phyloP scores from a whole-genome alignment of 2,888 invertebrate species.

The Meiosimyza decipiens region DNA sequence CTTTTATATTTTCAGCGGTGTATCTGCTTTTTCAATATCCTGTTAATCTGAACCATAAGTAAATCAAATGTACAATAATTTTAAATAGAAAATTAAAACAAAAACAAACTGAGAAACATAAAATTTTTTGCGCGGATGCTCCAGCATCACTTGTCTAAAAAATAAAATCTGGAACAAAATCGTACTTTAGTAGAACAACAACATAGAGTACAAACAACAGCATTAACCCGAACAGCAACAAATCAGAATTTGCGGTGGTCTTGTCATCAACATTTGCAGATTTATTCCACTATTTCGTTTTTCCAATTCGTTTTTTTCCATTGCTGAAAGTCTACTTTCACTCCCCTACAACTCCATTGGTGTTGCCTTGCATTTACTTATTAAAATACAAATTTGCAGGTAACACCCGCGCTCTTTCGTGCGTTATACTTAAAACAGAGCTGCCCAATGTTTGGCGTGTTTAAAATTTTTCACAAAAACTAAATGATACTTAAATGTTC shows the following conservation, averaged over 20 bases:
- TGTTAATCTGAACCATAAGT: too few species aligned
- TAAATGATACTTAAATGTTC: too few species aligned
- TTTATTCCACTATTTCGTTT: conserved; percentile 5
- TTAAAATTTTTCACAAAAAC: too few species aligned
- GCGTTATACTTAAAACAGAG: not conserved
- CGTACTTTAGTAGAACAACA: conserved; percentile 25
- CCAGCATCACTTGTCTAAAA: not conserved
- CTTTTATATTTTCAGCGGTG: too few species aligned
- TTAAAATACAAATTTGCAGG: conserved; percentile 22
- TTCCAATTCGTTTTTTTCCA: not conserved
- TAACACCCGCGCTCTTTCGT: conserved; percentile 27
- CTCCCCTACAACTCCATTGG: conserved; percentile 4
- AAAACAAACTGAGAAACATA: conserved; percentile 14
- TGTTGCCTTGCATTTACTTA: conserved; percentile 19
- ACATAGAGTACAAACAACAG: conserved; percentile 16
- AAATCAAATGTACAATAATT: too few species aligned
- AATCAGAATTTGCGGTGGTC: conserved; percentile 49
- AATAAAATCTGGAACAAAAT: conserved; percentile 26
- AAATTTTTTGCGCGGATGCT: conserved; percentile 20
- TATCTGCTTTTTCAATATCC: too few species aligned
- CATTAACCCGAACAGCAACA: conserved; percentile 39
- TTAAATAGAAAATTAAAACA: too few species aligned
- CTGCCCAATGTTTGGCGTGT: too few species aligned
- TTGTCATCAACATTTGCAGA: conserved; percentile 40
- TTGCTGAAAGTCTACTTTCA: not conserved